These are phyloP conservation scores for Typhlichthys subterraneus DNA, from an alignment of 2,797 vertebrate genomes.

Conservation along the genomic window DNA sequence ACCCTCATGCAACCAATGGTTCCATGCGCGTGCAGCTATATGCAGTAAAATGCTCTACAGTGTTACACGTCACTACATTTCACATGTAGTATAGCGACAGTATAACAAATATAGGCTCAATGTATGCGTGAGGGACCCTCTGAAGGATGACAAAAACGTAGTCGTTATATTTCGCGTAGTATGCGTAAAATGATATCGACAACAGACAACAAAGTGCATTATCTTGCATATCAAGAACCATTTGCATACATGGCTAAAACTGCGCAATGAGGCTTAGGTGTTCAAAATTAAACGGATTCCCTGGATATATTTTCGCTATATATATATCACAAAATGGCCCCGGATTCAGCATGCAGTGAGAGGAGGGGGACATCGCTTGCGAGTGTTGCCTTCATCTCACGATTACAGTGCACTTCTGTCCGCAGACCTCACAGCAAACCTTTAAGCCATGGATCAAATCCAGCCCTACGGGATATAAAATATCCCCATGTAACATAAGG, in stretches of 20 bases:
- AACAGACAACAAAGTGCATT: slow-evolving; percentile 57
- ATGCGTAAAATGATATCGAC: slow-evolving; percentile 54
- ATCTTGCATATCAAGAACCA: slow-evolving; percentile 27
- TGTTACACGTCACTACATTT: slow-evolving; percentile 73
- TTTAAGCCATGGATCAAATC: slow-evolving; percentile 80
- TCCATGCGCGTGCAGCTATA: slow-evolving; percentile 45
- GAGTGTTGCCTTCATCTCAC: slow-evolving; percentile 42
- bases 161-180: slow-evolving; percentile 59
- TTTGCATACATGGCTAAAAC: slow-evolving; percentile 38
- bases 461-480: slow-evolving; percentile 75
- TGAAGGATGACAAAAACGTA: slow-evolving; percentile 66
- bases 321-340: slow-evolving; percentile 34
- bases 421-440: slow-evolving; percentile 74
- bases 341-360: slow-evolving; percentile 36
- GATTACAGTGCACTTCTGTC: slow-evolving; percentile 72
- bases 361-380: slow-evolving; percentile 26
- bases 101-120: slow-evolving; percentile 58
- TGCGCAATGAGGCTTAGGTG: slow-evolving; percentile 40
- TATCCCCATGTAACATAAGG: slow-evolving; percentile 64
- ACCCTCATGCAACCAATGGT: slow-evolving; percentile 65
- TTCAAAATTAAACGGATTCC: slow-evolving; percentile 49
- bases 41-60: slow-evolving; percentile 26
- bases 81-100: slow-evolving; percentile 48
- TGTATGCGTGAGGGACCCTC: slow-evolving; percentile 43
- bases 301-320: slow-evolving; percentile 34